These are phyloP conservation scores for Ataeniobius toweri DNA, from an alignment of 2,797 vertebrate species.

Conservation along the genomic window DNA sequence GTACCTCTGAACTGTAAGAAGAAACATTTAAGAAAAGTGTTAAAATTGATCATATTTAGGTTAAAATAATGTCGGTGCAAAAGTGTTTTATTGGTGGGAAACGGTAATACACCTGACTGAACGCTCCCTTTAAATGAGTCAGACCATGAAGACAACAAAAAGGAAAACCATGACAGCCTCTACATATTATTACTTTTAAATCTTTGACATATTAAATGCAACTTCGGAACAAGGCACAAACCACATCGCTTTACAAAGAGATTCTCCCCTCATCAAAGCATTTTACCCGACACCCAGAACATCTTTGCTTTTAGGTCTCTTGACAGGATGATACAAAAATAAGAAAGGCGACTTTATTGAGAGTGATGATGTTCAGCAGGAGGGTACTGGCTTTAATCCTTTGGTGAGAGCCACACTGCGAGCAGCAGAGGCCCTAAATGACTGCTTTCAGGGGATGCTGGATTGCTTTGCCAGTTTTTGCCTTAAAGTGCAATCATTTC, in stretches of 20 bases:
- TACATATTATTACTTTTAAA: slow-evolving; percentile 71
- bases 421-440: slow-evolving; percentile 44
- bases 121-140: slow-evolving; percentile 58
- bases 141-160: slow-evolving; percentile 44
- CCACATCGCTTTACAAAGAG: slow-evolving; percentile 75
- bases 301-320: slow-evolving; percentile 30
- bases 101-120: slow-evolving; percentile 41
- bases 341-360: slow-evolving; percentile 70
- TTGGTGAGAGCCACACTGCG: slow-evolving; percentile 73
- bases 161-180: slow-evolving; percentile 60
- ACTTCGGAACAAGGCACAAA: slow-evolving; percentile 85
- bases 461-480: slow-evolving; percentile 59
- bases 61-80: slow-evolving; percentile 33
- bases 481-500: slow-evolving; percentile 79
- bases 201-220: slow-evolving; percentile 76
- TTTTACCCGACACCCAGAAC: slow-evolving; percentile 45
- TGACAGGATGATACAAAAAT: slow-evolving; percentile 56
- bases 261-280: slow-evolving; percentile 52
- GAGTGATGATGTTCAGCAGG: slow-evolving; percentile 54
- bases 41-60: slow-evolving; percentile 33
- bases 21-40: slow-evolving; percentile 27
- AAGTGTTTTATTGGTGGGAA: slow-evolving; percentile 32
- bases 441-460: slow-evolving; percentile 44
- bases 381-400: slow-evolving; percentile 66
- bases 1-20: slow-evolving; percentile 45